phyloP scores from a whole-genome alignment of 1,140 invertebrate genomes.

The Cryptotermes secundus region DNA sequence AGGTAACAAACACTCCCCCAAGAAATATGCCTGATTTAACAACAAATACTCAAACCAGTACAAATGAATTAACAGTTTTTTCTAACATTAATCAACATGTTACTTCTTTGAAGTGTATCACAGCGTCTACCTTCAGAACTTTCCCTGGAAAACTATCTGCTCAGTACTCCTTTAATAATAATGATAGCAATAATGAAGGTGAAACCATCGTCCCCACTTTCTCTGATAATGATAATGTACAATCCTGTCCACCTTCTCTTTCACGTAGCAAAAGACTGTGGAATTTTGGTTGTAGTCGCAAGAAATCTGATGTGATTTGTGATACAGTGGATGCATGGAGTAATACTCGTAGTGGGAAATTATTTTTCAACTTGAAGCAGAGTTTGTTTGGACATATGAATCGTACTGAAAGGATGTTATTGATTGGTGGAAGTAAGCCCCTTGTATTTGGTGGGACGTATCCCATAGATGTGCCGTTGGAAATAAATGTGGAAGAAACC shows the following conservation, averaged over 20 bases:
- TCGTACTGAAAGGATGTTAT: constrained; percentile 3
- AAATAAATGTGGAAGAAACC: constrained; percentile 36
- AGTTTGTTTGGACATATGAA: constrained; percentile 28
- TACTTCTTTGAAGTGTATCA: neutral
- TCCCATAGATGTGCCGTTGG: constrained; percentile 63
- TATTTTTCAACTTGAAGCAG: constrained; percentile 31
- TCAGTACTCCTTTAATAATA: neutral
- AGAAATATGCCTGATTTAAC: neutral
- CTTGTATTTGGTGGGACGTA: constrained; percentile 78
- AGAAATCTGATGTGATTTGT: constrained; percentile 53
- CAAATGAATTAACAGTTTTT: neutral
- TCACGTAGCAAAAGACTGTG: neutral
- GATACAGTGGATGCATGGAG: constrained; percentile 63
- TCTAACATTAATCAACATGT: neutral
- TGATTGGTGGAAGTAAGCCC: constrained; percentile 53
- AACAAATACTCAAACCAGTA: neutral
- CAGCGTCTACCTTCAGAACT: neutral
- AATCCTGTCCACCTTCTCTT: neutral
- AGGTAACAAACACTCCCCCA: neutral
- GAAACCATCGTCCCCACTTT: no score
- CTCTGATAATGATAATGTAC: neutral
- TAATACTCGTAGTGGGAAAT: constrained; percentile 34
- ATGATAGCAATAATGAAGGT: no score
- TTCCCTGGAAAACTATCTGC: neutral
- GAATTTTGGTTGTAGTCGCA: constrained; percentile 20